phyloP scores from a whole-genome alignment of 2,797 vertebrate species.

The Eutrigla gurnardus region DNA sequence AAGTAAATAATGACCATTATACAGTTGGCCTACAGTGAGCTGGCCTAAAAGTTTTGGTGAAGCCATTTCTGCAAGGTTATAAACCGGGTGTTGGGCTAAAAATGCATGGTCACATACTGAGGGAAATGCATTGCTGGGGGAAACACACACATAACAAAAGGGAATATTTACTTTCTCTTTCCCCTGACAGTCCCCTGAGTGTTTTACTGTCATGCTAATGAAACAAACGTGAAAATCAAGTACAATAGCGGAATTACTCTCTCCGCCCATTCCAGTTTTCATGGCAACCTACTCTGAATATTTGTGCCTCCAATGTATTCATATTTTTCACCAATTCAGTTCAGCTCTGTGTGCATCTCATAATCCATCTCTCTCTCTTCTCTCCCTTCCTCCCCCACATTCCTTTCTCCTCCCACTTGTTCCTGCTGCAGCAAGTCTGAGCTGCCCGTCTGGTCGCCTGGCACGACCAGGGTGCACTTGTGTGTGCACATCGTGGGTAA shows the following conservation, averaged over 20 bases:
- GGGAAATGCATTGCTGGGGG: not conserved
- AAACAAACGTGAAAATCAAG: not conserved
- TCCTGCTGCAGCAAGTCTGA: constrained; percentile 30
- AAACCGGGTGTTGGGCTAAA: too few species aligned
- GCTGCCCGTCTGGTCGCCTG: constrained; percentile 40
- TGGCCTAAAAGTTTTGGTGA: too few species aligned
- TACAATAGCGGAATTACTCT: not conserved
- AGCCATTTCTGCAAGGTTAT: too few species aligned
- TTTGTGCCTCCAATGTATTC: constrained; percentile 12
- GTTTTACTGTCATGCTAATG: not conserved
- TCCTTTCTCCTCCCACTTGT: constrained; percentile 51
- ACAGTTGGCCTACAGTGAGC: too few species aligned
- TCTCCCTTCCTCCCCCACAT: constrained; percentile 20
- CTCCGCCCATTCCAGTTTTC: constrained; percentile 29
- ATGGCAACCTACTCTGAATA: constrained; percentile 9
- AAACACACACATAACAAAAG: not conserved
- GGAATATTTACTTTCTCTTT: not conserved
- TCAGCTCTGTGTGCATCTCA: not conserved
- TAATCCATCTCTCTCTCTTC: constrained; percentile 1
- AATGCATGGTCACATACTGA: not conserved
- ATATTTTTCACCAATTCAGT: constrained; percentile 10
- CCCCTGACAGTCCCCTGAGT: not conserved
- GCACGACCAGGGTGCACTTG: not conserved
- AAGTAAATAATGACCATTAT: too few species aligned
- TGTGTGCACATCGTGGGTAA: not conserved